Evolutionary conservation across 2,888 invertebrate species (phyloP).

Genomic region (Acanthoscelides obtectus): DNA sequence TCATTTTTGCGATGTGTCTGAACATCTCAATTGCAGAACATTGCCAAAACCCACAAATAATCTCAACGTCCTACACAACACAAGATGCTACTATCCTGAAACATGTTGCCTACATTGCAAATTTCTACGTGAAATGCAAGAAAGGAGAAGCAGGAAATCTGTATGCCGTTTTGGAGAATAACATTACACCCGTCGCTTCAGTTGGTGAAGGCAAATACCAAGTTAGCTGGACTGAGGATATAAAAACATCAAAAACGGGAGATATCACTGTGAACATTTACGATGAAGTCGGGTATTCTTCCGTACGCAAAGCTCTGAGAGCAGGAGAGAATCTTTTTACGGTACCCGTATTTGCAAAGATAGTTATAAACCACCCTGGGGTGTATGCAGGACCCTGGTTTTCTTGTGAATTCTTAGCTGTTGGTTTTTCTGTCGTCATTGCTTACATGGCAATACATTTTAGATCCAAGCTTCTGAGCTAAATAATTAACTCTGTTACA

Average conservation of each 20-base stretch:
- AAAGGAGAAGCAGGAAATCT: constrained; percentile 51
- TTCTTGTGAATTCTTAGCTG: constrained; percentile 83
- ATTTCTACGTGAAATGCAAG: constrained; percentile 77
- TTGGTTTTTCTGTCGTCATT: constrained; percentile 65
- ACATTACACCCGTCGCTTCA: constrained; percentile 71
- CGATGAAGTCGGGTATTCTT: constrained; percentile 86
- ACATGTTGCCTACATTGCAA: constrained; percentile 81
- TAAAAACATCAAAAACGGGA: constrained; percentile 73
- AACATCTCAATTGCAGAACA: constrained; percentile 6
- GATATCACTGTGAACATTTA: constrained; percentile 72
- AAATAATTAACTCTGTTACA: background rate
- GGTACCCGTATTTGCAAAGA: constrained; percentile 63
- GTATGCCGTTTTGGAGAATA: constrained; percentile 82
- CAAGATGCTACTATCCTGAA: constrained; percentile 84
- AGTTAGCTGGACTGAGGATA: constrained; percentile 88
- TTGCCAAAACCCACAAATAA: constrained; percentile 55
- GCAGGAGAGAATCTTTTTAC: constrained; percentile 60
- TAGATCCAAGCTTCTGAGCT: constrained; percentile 61
- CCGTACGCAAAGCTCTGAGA: constrained; percentile 73
- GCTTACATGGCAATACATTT: constrained; percentile 81
- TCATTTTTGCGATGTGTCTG: background rate
- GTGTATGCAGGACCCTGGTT: constrained; percentile 86
- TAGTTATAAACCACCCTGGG: constrained; percentile 65
- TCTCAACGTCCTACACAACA: constrained; percentile 75
- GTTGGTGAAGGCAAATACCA: constrained; percentile 75